A percentile compares a stretch with the other conserved stretches of the same genome.
phyloP scores from a whole-genome alignment of 2,888 invertebrate species.

The Operophtera brumata region DNA sequence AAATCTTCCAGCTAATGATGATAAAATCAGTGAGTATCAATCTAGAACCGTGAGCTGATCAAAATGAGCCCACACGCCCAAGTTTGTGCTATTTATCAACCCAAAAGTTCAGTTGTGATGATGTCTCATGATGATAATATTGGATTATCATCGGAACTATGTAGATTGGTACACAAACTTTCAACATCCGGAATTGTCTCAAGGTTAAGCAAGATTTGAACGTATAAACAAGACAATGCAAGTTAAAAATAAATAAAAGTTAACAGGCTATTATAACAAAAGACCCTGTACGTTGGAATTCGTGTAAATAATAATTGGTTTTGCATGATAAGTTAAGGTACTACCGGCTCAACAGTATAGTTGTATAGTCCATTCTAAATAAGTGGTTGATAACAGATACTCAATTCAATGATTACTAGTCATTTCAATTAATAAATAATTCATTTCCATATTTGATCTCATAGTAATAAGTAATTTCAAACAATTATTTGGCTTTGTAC shows the following conservation, averaged over 20 bases:
- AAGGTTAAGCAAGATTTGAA: too few species aligned
- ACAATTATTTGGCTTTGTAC: conserved; percentile 53
- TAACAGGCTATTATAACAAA: conserved; percentile 44
- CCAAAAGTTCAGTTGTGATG: too few species aligned
- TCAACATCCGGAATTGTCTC: too few species aligned
- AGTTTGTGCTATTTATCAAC: too few species aligned
- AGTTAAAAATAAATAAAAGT: too few species aligned
- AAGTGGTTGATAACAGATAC: conserved; percentile 30
- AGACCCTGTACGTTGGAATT: conserved; percentile 46
- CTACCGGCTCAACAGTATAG: conserved; percentile 74
- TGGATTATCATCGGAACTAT: too few species aligned
- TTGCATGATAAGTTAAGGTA: conserved; percentile 72
- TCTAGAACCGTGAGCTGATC: too few species aligned
- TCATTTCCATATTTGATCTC: conserved; percentile 36
- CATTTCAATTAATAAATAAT: conserved; percentile 35
- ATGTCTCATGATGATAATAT: too few species aligned
- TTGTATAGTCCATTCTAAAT: conserved; percentile 33
- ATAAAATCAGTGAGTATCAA: not conserved
- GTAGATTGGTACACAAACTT: too few species aligned
- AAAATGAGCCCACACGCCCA: too few species aligned
- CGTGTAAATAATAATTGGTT: conserved; percentile 66
- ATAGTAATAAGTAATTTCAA: conserved; percentile 46
- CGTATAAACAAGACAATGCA: too few species aligned
- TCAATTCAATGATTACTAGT: conserved; percentile 47
- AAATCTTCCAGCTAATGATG: not conserved